Base-by-base conservation (phyloP, 2,797 vertebrate species). In the Mycteria americana region DNA sequence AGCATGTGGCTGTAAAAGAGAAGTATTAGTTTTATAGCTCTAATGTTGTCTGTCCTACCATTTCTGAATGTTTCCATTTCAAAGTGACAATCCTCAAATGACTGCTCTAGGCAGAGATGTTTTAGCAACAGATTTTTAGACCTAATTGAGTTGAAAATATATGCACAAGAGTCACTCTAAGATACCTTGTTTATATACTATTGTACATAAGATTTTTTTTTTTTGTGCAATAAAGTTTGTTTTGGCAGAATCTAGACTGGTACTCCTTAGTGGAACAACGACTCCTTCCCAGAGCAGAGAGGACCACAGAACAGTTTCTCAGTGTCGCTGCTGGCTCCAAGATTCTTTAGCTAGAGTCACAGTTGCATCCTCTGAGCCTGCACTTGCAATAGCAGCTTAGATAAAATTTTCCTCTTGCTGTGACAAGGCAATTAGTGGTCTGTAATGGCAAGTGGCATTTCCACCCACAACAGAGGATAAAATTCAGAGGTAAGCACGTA, bases 201-300 rank as follows among this genome's bases (percentile, higher is more conserved):
- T 97, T 98, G 98, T 98, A 98, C 96, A 98, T 98, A 98, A 97
- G 97, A 96, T 77, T 46, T 56, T 83, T 81, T 82, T 81, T 75
- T 88, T 98, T 98, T 89, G 98, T 98, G 98, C 98, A 98, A 98
- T 98, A 98, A 98, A 98, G 96, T 98, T 98, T 98, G 97, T 98
- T 98, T 98, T 98, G 98, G 97, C 98, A 98, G 98, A 98, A 98
- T 89, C 72, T 46, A 85, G 94, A 92, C 95, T 79, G 86, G 24
- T 73, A 2, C 59, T 96, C 82, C 82, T 92, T 65, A 15, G 74
- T 43, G 69, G 77, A 60, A 85, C 45, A 8, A 13, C 6, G 6
- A 25, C 76, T 70, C 35, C 0, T 4, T 57, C 37, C 30, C 31
- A 43, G 56, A 43, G 41, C 54, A 31, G 45, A 73, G 17, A 37